These are phyloP conservation scores for Azorinus chamasolen DNA, from an alignment of 2,888 invertebrate species.

Conservation along the genomic window DNA sequence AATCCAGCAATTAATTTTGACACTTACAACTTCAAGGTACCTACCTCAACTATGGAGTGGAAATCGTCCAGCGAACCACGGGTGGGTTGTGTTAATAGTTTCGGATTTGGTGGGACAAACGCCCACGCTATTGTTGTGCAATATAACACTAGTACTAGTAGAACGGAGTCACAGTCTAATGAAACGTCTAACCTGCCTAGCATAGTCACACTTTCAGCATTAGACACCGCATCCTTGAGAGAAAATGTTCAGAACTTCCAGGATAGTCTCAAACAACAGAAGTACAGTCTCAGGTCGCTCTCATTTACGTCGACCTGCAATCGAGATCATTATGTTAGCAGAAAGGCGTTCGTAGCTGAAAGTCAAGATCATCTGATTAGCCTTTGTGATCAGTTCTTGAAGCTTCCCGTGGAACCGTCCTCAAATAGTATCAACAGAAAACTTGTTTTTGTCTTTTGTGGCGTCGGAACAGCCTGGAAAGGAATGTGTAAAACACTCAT, in stretches of 20 bases:
- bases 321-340: slow-evolving; percentile 39
- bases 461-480: slow-evolving; percentile 78
- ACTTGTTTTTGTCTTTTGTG: slow-evolving; percentile 74
- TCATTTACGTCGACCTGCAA: slow-evolving; percentile 43
- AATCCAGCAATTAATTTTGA: slow-evolving; percentile 72
- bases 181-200: neutral
- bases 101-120: slow-evolving; percentile 81
- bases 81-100: slow-evolving; percentile 73
- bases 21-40: slow-evolving; percentile 62
- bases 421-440: neutral
- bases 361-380: too few relatives aligned
- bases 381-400: too few relatives aligned
- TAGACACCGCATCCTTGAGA: slow-evolving; percentile 4
- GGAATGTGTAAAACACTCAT: slow-evolving; percentile 77
- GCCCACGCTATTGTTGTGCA: slow-evolving; percentile 72
- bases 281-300: neutral
- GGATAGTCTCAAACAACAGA: neutral
- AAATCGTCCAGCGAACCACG: slow-evolving; percentile 55
- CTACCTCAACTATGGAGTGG: slow-evolving; percentile 29
- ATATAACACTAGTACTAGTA: too few relatives aligned
- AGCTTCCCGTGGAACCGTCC: neutral
- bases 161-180: too few relatives aligned
- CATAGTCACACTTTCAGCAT: slow-evolving; percentile 8
- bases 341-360: slow-evolving; percentile 25
- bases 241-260: neutral